Evolutionary conservation across 2,888 invertebrate species (phyloP), one percentile per base, ranked within the genome.

Genomic region (Hoplodrina blanda): DNA sequence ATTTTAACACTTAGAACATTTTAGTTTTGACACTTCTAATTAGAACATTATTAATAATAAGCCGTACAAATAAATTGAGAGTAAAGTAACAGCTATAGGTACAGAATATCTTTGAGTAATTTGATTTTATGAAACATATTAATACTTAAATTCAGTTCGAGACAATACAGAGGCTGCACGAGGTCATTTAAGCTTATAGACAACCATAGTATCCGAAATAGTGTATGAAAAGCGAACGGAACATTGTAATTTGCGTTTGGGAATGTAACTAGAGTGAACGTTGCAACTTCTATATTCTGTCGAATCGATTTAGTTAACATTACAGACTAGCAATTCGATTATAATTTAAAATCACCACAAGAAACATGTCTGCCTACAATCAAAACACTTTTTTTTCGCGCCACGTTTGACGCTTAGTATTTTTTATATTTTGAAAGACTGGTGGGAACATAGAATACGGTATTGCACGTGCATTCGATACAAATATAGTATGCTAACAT

Each of bases 391-490:
- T 75, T 73, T 77, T 78, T 70, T 76, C 73, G 61, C 72, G 68
- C 49, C 41, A 13, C 13, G 1, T 41, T 46, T 56, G 49, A 10
- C 60, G 56, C 64, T 63, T 60, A 15, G 4, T 62, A 62, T 69
- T 80, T n/a, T 80, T 80, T 46, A 61, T 71, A 73, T 76, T 65
- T 76, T 60, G 50, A 70, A 44, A 73, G 61, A 66, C 64, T 82
- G 85, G 80, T 84, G 83, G 80, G 80, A 76, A 75, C 78, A 66
- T 77, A 76, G 77, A 82, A 75, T 83, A 78, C 77, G 30, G 78
- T 80, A 83, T 80, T 81, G 83, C 85, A 86, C 82, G 80, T 80
- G 75, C 82, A 83, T 83, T 83, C 77, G 81, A 80, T 83, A 85
- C 81, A 84, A 81, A 76, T 77, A 75, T 77, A 85, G 75, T 81